These are phyloP conservation scores for Adrianichthys oophorus DNA, from an alignment of 2,797 vertebrate genomes.

Conservation along the genomic window DNA sequence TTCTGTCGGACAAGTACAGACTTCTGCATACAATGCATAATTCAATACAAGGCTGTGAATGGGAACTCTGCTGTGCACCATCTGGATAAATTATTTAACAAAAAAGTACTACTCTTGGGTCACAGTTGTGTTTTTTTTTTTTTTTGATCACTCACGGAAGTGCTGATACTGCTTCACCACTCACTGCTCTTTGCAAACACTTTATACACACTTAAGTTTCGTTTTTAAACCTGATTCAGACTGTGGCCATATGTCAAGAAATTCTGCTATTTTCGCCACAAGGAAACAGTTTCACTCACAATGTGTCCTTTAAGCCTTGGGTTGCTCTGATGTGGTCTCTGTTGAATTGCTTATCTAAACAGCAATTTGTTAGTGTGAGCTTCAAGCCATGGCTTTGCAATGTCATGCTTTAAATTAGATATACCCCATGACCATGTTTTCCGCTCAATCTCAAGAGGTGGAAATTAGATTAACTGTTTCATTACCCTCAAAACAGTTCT, in stretches of 20 bases:
- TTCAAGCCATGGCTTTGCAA: constrained; percentile 71
- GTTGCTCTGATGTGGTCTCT: constrained; percentile 50
- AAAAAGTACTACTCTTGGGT: constrained; percentile 15
- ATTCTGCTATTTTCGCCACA: constrained; percentile 25
- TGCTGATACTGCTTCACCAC: constrained; percentile 4
- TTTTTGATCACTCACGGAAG: neutral
- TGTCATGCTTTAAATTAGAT: constrained; percentile 78
- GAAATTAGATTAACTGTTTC: constrained; percentile 79
- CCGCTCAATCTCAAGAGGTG: constrained; percentile 72
- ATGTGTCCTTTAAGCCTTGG: constrained; percentile 51
- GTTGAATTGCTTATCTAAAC: constrained; percentile 79
- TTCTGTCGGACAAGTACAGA: constrained; percentile 1
- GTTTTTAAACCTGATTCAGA: neutral
- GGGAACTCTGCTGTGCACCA: constrained; percentile 9
- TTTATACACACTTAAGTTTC: constrained; percentile 1
- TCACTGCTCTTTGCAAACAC: constrained; percentile 7
- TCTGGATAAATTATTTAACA: constrained; percentile 28
- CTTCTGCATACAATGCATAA: neutral
- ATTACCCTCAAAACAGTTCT: constrained; percentile 57
- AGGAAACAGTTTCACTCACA: constrained; percentile 34
- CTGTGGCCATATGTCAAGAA: constrained; percentile 8
- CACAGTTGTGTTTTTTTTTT: constrained; percentile 9
- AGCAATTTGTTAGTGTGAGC: constrained; percentile 75
- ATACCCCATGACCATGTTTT: constrained; percentile 72
- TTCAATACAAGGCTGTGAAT: constrained; percentile 15